These are phyloP conservation scores for Myxocyprinus asiaticus DNA, from an alignment of 2,113 vertebrate species.

Conservation along the genomic window DNA sequence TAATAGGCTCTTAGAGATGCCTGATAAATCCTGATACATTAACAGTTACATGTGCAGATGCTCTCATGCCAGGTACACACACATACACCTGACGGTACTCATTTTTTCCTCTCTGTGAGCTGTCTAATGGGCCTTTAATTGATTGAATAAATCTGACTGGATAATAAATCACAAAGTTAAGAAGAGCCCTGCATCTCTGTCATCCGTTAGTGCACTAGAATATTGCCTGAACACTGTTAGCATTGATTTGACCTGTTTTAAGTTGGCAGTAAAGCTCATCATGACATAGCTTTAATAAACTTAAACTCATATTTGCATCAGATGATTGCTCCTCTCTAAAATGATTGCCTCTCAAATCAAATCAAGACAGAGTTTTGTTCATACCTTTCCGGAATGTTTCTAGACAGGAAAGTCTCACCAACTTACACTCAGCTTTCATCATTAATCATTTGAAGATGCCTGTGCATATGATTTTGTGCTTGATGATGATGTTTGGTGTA, in stretches of 20 bases:
- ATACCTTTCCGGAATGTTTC: slow-evolving; percentile 45
- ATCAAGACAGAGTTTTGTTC: slow-evolving; percentile 43
- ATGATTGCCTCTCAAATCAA: slow-evolving; percentile 52
- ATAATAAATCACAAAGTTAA: slow-evolving; percentile 45
- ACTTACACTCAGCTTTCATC: slow-evolving; percentile 16
- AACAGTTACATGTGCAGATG: slow-evolving; percentile 12
- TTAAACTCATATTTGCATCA: slow-evolving; percentile 42
- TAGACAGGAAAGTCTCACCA: background rate
- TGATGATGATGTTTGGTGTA: slow-evolving; percentile 8
- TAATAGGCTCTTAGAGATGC: slow-evolving; percentile 33
- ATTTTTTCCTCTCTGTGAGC: slow-evolving; percentile 13
- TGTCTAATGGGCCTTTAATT: slow-evolving; percentile 50
- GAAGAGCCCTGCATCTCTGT: slow-evolving; percentile 35
- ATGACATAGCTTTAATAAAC: slow-evolving; percentile 44
- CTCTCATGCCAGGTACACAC: background rate
- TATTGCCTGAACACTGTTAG: slow-evolving; percentile 48
- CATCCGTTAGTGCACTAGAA: slow-evolving; percentile 52
- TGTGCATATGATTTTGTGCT: slow-evolving; percentile 31
- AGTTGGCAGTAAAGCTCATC: slow-evolving; percentile 37
- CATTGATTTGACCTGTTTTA: slow-evolving; percentile 47
- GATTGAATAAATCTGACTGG: slow-evolving; percentile 46
- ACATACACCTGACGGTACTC: slow-evolving; percentile 7
- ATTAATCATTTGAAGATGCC: slow-evolving; percentile 33
- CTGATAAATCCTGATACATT: slow-evolving; percentile 26
- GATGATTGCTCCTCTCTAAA: slow-evolving; percentile 45